Conservation (phyloP, 1,140 invertebrate genomes). For the Diuraphis noxia region DNA sequence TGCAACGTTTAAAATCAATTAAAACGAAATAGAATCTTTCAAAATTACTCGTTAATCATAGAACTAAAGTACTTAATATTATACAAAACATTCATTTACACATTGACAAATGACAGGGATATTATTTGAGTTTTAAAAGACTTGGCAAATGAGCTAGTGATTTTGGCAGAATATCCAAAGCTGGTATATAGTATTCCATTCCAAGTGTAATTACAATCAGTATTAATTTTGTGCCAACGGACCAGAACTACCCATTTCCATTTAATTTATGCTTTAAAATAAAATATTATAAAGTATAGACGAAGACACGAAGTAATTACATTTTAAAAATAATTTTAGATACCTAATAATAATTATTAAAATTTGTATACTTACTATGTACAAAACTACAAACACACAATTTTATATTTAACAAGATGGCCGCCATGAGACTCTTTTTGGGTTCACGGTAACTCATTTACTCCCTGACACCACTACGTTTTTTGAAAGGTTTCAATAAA, state of each 20-base stretch:
- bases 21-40: neutral
- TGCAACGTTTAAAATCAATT: neutral
- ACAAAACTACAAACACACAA: too few species aligned
- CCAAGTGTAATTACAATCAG: constrained; percentile 8
- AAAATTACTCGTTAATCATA: neutral
- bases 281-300: neutral
- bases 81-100: constrained; percentile 6
- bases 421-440: too few species aligned
- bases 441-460: too few species aligned
- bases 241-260: neutral
- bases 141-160: constrained; percentile 20
- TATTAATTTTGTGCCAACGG: constrained; percentile 18
- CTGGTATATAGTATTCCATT: neutral
- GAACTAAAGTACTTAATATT: neutral
- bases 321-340: neutral
- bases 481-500: too few species aligned
- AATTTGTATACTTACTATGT: neutral
- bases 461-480: too few species aligned
- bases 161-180: constrained; percentile 2
- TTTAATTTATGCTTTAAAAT: neutral
- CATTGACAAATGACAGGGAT: constrained; percentile 22
- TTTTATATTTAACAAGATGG: too few species aligned
- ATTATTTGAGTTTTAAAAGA: constrained; percentile 23
- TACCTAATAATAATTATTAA: neutral
- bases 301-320: neutral